Evolutionary conservation across 2,797 vertebrate genomes (phyloP), one percentile per base, ranked within the genome.

Genomic region (Gallinago stenura): DNA sequence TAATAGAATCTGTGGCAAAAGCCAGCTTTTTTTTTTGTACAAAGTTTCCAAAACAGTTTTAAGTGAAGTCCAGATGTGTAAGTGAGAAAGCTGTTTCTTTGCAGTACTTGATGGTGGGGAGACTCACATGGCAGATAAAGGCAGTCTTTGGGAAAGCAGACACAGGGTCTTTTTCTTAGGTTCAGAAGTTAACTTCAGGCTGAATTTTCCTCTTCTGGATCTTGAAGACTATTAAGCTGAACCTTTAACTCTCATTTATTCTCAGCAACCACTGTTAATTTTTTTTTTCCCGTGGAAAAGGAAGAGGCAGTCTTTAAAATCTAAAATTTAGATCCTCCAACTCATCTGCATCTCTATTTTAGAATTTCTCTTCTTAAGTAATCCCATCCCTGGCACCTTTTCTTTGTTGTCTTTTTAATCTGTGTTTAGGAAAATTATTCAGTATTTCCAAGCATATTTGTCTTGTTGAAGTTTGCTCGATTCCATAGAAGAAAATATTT

Each of bases 1-100:
- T 92, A 90, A 84, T 46, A 56, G 26, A 13, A 57, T 48, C 33
- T 68, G 45, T 90, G 37, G 45, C 53, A 81, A 88, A 90, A 86
- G 65, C 43, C 35, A 80, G 6, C 3, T 70, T 60, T 68, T 60
- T 60, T 66, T 83, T 62, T 57, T 28, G 15, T 57, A 15, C 22
- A 58, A 58, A 88, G 45, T 92, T 96, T 94, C 83, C 86, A 89
- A 84, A 94, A 72, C 54, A 82, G 28, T 78, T 88, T 60, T 43
- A 87, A 94, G 80, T 70, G 48, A 85, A 83, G 28, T 61, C 80
- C 90, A 95, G 89, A 79, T 90, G 70, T 35, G 22, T 76, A 53
- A 53, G 41, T 64, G 33, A 64, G 22, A 75, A 65, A 53, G 26
- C 6, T 89, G 19, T 56, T 75, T 69, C 37, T 81, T 77, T 81